Base-by-base conservation (phyloP, 2,113 vertebrate species). In the Atractosteus spatula region DNA sequence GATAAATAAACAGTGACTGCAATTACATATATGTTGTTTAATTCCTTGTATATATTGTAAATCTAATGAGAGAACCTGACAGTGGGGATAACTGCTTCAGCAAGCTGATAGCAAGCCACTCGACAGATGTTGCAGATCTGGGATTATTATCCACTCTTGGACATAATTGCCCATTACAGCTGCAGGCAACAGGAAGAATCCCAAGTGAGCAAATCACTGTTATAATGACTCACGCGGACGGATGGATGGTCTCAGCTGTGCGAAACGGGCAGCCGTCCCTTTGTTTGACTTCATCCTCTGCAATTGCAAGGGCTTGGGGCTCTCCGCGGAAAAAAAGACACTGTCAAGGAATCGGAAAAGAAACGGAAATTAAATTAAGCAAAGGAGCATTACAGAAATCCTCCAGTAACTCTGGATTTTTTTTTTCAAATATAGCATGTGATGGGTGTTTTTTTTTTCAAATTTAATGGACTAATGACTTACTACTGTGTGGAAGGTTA, bases 221-320 rank as follows among this genome's bases (percentile, higher is more conserved):
- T 59, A 59, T 59, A 59, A n/a, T 13, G n/a, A 59, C 57, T 59
- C 11, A 59, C 10, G n/a, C 12, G n/a, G 8, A 13, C 29, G 17
- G 8, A 13, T 41, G 67, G 29, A 61, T 55, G 10, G 55, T 8
- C 62, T 29, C 64, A 66, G 62, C 54, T 29, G 55, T 29, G 56
- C 5, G 29, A 44, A 17, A 41, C 11, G 14, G 42, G 44, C 55
- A 42, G 55, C 55, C 16, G 13, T 42, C 54, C 66, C 61, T 59
- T 44, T 59, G 54, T 73, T 17, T 17, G 12, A 55, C 55, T 41
- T 55, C 71, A 57, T 10, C 10, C 42, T 17, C 2, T 13, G 41
- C 64, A 66, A 67, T 67, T 47, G 44, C 57, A 71, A 41, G n/a
- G 12, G 64, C 71, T 65, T 6, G 17, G 17, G 62, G 70, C 70